Evolutionary conservation across 2,888 invertebrate genomes (phyloP).

Genomic region (Panopea generosa): DNA sequence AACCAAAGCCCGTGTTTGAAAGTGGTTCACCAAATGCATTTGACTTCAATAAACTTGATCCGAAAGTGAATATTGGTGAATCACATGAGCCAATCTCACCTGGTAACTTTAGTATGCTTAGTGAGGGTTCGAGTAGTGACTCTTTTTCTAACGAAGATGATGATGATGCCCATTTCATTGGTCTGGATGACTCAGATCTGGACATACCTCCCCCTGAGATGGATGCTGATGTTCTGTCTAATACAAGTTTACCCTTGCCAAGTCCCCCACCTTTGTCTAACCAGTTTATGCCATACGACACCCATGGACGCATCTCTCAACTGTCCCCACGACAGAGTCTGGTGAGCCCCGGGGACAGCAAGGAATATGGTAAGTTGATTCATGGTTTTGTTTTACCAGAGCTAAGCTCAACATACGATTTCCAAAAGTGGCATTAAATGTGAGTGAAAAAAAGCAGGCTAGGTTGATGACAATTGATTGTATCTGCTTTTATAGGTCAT

Average conservation of each 20-base stretch:
- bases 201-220: conserved; percentile 69
- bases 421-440: too few species aligned
- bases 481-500: too few species aligned
- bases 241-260: conserved; percentile 73
- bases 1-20: conserved; percentile 55
- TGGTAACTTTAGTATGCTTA: conserved; percentile 68
- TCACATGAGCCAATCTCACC: conserved; percentile 46
- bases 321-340: conserved; percentile 58
- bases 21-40: conserved; percentile 59
- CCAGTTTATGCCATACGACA: conserved; percentile 54
- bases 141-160: conserved; percentile 58
- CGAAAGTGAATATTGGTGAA: conserved; percentile 17
- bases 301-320: conserved; percentile 52
- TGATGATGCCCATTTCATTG: conserved; percentile 55
- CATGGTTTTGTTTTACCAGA: too few species aligned
- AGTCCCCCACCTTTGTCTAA: conserved; percentile 68
- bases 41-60: conserved; percentile 51
- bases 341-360: conserved; percentile 30
- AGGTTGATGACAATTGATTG: too few species aligned
- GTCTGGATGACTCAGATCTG: conserved; percentile 70
- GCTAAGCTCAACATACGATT: neutral
- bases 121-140: conserved; percentile 75
- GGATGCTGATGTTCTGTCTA: conserved; percentile 72
- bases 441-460: too few species aligned
- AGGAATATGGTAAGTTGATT: conserved; percentile 60